Evolutionary conservation across 2,888 invertebrate genomes (phyloP).

Genomic region (Hipparchia semele): DNA sequence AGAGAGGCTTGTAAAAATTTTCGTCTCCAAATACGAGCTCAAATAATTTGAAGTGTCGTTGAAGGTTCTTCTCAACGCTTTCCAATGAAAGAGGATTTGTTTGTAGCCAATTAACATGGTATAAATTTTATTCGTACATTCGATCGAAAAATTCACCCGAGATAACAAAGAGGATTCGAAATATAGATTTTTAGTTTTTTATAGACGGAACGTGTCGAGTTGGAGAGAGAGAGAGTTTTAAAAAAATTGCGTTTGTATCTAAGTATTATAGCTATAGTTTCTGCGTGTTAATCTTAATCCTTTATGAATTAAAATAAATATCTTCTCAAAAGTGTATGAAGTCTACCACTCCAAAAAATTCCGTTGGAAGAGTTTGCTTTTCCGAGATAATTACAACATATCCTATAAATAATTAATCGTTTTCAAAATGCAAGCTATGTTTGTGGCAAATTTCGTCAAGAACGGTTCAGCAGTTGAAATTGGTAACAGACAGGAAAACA

Average conservation of each 20-base stretch:
- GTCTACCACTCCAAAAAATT: too few species aligned
- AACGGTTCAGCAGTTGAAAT: not conserved
- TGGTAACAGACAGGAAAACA: not conserved
- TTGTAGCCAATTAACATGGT: not conserved
- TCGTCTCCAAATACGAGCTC: conserved; percentile 6
- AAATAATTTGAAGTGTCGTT: conserved; percentile 11
- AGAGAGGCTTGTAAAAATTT: conserved; percentile 14
- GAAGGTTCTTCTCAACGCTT: not conserved
- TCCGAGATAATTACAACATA: too few species aligned
- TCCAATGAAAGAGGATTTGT: not conserved
- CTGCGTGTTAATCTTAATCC: too few species aligned
- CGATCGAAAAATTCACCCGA: not conserved
- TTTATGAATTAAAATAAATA: too few species aligned
- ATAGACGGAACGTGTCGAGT: not conserved
- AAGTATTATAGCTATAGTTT: too few species aligned
- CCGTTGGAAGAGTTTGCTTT: too few species aligned
- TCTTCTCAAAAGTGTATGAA: too few species aligned
- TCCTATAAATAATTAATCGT: too few species aligned
- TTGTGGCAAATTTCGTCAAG: too few species aligned
- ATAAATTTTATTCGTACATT: not conserved
- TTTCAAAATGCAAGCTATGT: too few species aligned
- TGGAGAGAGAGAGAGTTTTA: too few species aligned
- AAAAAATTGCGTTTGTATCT: too few species aligned
- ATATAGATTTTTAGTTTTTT: not conserved
- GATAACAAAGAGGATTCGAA: not conserved